These are phyloP conservation scores for Hemiscyllium ocellatum DNA, from an alignment of 2,113 vertebrate species.

Conservation along the genomic window DNA sequence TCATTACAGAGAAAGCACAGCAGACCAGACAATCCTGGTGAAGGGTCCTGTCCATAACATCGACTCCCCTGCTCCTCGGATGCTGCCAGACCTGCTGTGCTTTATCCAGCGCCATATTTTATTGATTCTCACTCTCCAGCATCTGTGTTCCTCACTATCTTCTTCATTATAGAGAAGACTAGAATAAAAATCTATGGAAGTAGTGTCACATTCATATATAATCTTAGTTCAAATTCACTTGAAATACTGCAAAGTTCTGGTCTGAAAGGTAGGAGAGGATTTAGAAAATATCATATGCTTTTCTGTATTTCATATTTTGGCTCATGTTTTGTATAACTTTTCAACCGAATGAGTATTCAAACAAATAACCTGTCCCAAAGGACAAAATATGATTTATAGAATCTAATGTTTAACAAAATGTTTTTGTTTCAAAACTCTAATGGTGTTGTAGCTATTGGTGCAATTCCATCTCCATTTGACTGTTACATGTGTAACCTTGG, in stretches of 20 bases:
- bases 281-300: not conserved
- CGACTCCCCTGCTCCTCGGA: too few relatives aligned
- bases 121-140: too few relatives aligned
- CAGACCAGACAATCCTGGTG: too few relatives aligned
- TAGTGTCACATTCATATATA: not conserved
- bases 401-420: not conserved
- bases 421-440: not conserved
- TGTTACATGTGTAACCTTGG: conserved; percentile 82
- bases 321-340: not conserved
- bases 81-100: too few relatives aligned
- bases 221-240: not conserved
- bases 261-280: not conserved
- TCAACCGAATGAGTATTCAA: not conserved
- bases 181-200: not conserved
- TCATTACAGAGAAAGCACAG: not conserved
- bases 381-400: not conserved
- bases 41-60: too few relatives aligned
- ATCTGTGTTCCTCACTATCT: too few relatives aligned
- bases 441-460: conserved; percentile 65
- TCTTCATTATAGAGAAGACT: not conserved
- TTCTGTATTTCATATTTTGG: not conserved
- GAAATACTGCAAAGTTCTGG: not conserved
- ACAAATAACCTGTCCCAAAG: not conserved
- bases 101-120: too few relatives aligned
- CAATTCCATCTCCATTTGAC: conserved; percentile 83